Evolutionary conservation across 2,888 invertebrate species (phyloP).

Genomic region (Penaeus monodon): DNA sequence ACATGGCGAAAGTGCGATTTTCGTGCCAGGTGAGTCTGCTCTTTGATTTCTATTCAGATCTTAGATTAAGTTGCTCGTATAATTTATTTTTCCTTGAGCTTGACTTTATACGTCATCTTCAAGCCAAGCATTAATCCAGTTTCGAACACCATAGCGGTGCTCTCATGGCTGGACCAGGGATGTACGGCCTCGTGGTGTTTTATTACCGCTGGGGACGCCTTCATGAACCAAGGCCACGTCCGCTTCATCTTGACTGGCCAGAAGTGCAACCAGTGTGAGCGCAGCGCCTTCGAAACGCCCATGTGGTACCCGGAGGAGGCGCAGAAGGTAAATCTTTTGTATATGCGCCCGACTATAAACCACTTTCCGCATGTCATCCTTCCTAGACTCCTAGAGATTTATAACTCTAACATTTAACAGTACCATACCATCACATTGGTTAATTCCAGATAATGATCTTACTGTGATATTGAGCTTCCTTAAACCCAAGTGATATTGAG

Average conservation of each 20-base stretch:
- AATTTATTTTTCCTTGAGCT: neutral
- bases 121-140: neutral
- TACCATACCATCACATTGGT: too few relatives aligned
- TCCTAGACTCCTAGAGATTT: neutral
- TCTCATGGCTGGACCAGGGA: slow-evolving; percentile 62
- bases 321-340: slow-evolving; percentile 30
- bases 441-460: too few relatives aligned
- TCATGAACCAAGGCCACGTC: slow-evolving; percentile 41
- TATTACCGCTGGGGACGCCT: slow-evolving; percentile 46
- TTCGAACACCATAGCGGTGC: slow-evolving; percentile 40
- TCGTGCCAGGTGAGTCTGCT: slow-evolving; percentile 51
- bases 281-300: slow-evolving; percentile 52
- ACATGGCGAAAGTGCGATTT: slow-evolving; percentile 64
- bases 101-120: neutral
- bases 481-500: too few relatives aligned
- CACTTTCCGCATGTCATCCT: neutral
- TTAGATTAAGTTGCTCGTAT: neutral
- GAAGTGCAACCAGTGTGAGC: slow-evolving; percentile 55
- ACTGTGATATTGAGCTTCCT: too few relatives aligned
- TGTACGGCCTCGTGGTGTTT: slow-evolving; percentile 62
- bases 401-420: neutral
- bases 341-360: neutral
- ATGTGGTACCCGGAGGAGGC: slow-evolving; percentile 65
- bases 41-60: neutral
- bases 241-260: slow-evolving; percentile 60